Base-by-base conservation (phyloP, 37 sponge, comb jelly and placozoan genomes). In the Trichoplax adhaerens region DNA sequence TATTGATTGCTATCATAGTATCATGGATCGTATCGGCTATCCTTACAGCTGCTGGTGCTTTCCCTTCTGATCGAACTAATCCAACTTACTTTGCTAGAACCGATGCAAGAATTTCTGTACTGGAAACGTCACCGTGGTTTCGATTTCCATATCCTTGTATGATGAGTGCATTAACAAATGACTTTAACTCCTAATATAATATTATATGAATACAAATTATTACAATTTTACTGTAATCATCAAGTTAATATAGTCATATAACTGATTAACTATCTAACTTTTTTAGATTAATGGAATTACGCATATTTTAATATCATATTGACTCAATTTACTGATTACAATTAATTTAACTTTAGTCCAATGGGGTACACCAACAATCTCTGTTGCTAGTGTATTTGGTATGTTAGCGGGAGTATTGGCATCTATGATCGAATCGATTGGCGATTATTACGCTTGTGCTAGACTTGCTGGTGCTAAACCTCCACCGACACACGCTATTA, bases 391-490 rank as follows among this genome's bases (percentile, higher is more conserved):
- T 2, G 50, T 74, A 53, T 56, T 74, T 3, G 75, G 75, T 3
- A 74, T 74, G 75, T 2, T 74, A 4, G 75, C 75, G 52, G 75
- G 75, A 5, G 75, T 74, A 4, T 53, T 74, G 3, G 75, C 64
- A 74, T 65, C 66, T 5, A 58, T 63, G 2, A 48, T 74, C 4
- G 75, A 74, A 66, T 65, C 66, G 54, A 60, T 74, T 12, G 75
- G 75, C 8, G 75, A 74, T 64, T 74, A 74, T 48, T 74, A 74
- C 52, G 75, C 75, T 1, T 74, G 75, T 64, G 75, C 75, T 12
- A 74, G 65, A 74, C 75, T 74, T 5, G 6, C 58, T 74, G 75
- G 75, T 3, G 64, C 75, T 1, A 65, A 65, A 2, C 75, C 75
- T n/a, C 75, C 75, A 46, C 75, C 75, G 2, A 63, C 54, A 58